Base-by-base conservation (phyloP, 2,797 vertebrate species). In the Cyprinella venusta region DNA sequence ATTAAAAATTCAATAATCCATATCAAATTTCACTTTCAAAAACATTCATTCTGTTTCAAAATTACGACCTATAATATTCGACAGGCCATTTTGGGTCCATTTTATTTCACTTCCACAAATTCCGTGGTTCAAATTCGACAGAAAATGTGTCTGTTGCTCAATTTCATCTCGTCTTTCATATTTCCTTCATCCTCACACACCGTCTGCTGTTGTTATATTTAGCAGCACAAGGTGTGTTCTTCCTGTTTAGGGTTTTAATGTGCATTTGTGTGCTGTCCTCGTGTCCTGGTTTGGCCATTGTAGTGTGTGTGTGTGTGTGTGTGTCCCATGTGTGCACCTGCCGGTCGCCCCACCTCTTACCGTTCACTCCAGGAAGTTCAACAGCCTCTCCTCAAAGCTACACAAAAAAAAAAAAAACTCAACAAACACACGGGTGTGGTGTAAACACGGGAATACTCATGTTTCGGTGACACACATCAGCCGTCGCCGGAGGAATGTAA, bases 401-500 rank as follows among this genome's bases (percentile, higher is more conserved):
- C 79, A 84, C 75, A 86, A 84, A 85, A 74, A 56, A 54, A 86
- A 84, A 85, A 74, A 56, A 54, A 30, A 36, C 24, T 72, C 64
- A 18, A 52, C 61, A 78, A 65, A 79, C 42, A 67, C 76, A 79
- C 4, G 19, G 76, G 76, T 79, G 76, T 79, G 76, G 76, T n/a
- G n/a, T 59, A 16, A 61, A 26, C 36, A 42, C 0, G 15, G 74
- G 21, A 26, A 42, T 76, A 42, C 74, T 61, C n/a, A 1, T 75
- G 71, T 38, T 36, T 45, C 68, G 72, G 65, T 81, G 71, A 56
- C 30, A 36, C 30, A 54, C 50, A 74, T 74, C 19, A 54, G 33
- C 21, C 33, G 24, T 30, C 68, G 63, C 69, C 36, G 16, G 19
- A 67, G 61, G 30, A 79, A 65, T 77, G 21, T 18, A 15, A 61